Evolutionary conservation across 2,113 vertebrate genomes (phyloP), one percentile per base, ranked within the genome.

Genomic region (Naja naja): DNA sequence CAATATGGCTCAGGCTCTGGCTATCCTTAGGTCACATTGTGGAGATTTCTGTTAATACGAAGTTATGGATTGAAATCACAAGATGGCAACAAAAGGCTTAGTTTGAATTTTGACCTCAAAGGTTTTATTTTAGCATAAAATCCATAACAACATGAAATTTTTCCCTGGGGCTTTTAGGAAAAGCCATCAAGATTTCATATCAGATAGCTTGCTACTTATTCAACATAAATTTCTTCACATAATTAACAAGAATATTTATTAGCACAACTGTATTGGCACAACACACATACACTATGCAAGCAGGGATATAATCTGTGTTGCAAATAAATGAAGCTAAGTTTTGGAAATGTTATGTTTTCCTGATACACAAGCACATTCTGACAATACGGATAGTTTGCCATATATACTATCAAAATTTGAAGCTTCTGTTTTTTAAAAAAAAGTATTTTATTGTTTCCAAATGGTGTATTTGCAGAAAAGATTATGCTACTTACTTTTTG

Each of bases 401-500:
- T 90, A 85, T 81, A 88, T 56, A 53, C 45, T 58, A 52, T 5
- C 16, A 34, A 58, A 58, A 58, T 60, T 22, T 58, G 34, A 81
- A 74, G 39, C 11, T 43, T 54, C 45, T 14, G 3, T 22, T 45
- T 92, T 94, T 90, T 6, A 16, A 5, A 20, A 39, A 74, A 81
- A n/a, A 88, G 91, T 90, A 88, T 52, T 91, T 89, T 18, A 87
- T 89, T 93, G 14, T 18, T 60, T 87, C 49, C 69, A 91, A 93
- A 94, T n/a, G 34, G 90, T 58, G 91, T 91, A n/a, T 22, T 81
- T 81, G 69, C 18, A 81, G 6, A 95, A 96, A 88, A 6, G 9
- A 90, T 58, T 34, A 39, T 8, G 45, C 93, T 47, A 95, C 96
- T 95, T 95, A 99, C 99, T 97, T 34, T 96, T 90, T 47, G 99